Base-by-base conservation (phyloP, 2,888 invertebrate genomes). In the Idaea aversata region DNA sequence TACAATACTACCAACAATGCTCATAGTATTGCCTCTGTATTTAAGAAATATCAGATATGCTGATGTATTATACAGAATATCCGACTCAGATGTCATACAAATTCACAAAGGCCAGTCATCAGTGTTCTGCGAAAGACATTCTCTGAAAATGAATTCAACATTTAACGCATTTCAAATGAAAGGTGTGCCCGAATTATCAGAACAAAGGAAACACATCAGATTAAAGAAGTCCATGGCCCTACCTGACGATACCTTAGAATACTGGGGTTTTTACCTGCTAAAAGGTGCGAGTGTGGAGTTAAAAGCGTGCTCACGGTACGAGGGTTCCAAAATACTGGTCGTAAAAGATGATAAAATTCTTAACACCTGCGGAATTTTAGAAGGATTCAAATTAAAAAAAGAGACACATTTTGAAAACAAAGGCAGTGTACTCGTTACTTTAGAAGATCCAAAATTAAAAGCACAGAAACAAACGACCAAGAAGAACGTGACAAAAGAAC, bases 251-350 rank as follows among this genome's bases (percentile, higher is more conserved):
- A 97, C 97, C 10, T 87, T 97, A 57, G 97, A 97, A 84, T 97
- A 97, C 85, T 97, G 97, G 97, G 97, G 97, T 3, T 97, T 97
- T 88, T 97, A 96, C 88, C 90, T 97, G 61, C 90, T 97, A 62
- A 95, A 95, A 85, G 97, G 97, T 34, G 97, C 97, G 1, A 94
- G 94, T 13, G 97, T 97, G 3, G 94, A 95, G 72, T 88, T 97
- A 34, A 96, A 96, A 79, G 96, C 96, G 61, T 97, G 97, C 82
- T 97, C 97, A 13, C 94, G 96, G 80, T 96, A 94, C 82, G 94
- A 95, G 75, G 97, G 97, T 15, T 96, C 97, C 0, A 95, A 96
- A 67, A 95, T 97, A 78, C 90, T 97, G 76, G 96, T 97, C 2
- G 97, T 97, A 0, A 95, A 96, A 86, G 97, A 97, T 7, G 96